Conservation (phyloP, 2,113 vertebrate genomes). For the Hoplias malabaricus region DNA sequence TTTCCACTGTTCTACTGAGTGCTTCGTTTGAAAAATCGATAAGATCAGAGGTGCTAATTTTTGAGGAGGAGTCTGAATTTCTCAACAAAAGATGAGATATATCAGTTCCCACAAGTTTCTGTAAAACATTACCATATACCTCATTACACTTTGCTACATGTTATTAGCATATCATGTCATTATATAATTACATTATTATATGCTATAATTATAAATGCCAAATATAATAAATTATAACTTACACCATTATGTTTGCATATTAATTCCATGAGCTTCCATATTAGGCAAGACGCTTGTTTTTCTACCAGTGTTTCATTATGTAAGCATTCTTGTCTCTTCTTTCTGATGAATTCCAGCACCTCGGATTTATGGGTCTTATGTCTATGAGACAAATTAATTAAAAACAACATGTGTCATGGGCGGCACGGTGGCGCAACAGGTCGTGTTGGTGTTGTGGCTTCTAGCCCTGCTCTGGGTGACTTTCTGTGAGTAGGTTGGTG, state of each 20-base stretch:
- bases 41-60: background rate
- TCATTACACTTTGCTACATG: too few species aligned
- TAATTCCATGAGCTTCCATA: slow-evolving; percentile 3
- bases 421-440: too few species aligned
- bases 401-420: background rate
- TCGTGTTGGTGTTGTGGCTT: too few species aligned
- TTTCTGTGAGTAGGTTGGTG: too few species aligned
- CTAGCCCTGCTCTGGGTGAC: too few species aligned
- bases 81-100: background rate
- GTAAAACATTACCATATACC: slow-evolving; percentile 1
- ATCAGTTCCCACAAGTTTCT: slow-evolving; percentile 15
- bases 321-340: background rate
- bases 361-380: background rate
- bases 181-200: too few species aligned
- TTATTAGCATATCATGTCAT: too few species aligned
- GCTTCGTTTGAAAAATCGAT: slow-evolving; percentile 11
- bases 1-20: background rate
- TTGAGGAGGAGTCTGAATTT: background rate
- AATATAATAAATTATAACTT: background rate
- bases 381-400: background rate
- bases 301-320: background rate
- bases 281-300: background rate
- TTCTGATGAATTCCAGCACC: background rate
- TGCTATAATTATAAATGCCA: too few species aligned
- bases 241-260: slow-evolving; percentile 3